Base-by-base conservation (phyloP, 2,888 invertebrate genomes). In the Rhagonycha lutea region DNA sequence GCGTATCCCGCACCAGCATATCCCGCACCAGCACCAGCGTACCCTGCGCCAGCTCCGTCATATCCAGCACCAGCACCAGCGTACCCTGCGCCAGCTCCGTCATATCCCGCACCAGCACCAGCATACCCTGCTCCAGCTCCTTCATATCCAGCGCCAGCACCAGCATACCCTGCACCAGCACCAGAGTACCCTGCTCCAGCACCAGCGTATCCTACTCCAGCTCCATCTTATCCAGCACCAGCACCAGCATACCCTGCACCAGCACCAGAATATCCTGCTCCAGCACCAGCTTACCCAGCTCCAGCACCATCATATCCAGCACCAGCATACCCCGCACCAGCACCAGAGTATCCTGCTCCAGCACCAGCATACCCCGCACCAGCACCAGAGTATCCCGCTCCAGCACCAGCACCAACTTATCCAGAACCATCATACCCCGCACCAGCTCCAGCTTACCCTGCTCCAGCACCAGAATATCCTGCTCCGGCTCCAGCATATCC, bases 251-350 rank as follows among this genome's bases (percentile, higher is more conserved):
- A 80, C 60, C 69, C 69, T 26, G 67, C 73, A 23, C 62, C 74
- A 8, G 61, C 72, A 32, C 72, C 80, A 71, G n/a, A 74, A n/a
- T 80, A 81, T 63, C 65, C 61, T 8, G 78, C 81, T 69, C 77
- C 77, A 73, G 78, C 74, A 5, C 74, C 72, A 5, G 62, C 73
- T 10, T 65, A 47, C 26, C 61, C 14, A 61, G 14, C 73, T 5
- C 67, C 75, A 28, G 28, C 75, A 5, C 69, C 77, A 14, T 7
- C 72, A 3, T 73, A 29, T 70, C 24, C 61, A 69, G 12, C 62
- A 18, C 70, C 77, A 26, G 12, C 60, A 7, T 78, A 78, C 74
- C 69, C 29, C n/a, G 74, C 76, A 18, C 79, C 79, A 69, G 61
- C 75, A 7, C 67, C 78, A 68, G 72, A n/a, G 8, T 61, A 61